Evolutionary conservation across 2,113 vertebrate species (phyloP).

Genomic region (Anseranas semipalmata): DNA sequence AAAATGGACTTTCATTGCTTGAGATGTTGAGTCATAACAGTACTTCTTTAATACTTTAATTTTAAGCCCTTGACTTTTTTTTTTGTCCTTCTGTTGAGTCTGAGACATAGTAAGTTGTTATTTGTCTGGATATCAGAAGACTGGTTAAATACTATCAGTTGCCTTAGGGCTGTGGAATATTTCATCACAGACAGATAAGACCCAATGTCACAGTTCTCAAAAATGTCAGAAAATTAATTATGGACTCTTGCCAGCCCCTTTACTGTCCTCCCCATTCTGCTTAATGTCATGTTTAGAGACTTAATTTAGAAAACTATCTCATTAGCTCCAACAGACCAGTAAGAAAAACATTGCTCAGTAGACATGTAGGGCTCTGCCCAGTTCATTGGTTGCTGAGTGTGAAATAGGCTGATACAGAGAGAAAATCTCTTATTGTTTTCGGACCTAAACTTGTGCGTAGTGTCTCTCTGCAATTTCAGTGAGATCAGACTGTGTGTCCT

Average conservation of each 20-base stretch:
- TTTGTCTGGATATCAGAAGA: slow-evolving; percentile 8
- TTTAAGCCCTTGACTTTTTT: not conserved
- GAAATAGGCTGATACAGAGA: not conserved
- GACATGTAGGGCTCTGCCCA: not conserved
- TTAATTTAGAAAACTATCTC: slow-evolving; percentile 22
- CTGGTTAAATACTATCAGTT: not conserved
- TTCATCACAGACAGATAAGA: slow-evolving; percentile 10
- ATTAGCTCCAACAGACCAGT: not conserved
- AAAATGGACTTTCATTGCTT: not conserved
- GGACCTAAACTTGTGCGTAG: no score
- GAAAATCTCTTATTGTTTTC: not conserved
- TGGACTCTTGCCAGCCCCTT: slow-evolving; percentile 31
- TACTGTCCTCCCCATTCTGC: not conserved
- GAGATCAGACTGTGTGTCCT: not conserved
- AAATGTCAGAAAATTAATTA: slow-evolving; percentile 59
- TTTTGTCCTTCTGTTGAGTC: not conserved
- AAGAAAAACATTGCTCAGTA: not conserved
- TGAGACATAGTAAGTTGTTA: not conserved
- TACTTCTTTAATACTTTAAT: not conserved
- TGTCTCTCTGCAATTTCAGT: not conserved
- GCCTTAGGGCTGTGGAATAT: not conserved
- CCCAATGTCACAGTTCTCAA: slow-evolving; percentile 51
- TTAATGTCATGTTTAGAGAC: slow-evolving; percentile 30
- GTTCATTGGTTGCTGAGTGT: not conserved
- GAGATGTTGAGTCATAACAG: not conserved